Base-by-base conservation (phyloP, 2,113 vertebrate genomes). In the Elachura formosa region DNA sequence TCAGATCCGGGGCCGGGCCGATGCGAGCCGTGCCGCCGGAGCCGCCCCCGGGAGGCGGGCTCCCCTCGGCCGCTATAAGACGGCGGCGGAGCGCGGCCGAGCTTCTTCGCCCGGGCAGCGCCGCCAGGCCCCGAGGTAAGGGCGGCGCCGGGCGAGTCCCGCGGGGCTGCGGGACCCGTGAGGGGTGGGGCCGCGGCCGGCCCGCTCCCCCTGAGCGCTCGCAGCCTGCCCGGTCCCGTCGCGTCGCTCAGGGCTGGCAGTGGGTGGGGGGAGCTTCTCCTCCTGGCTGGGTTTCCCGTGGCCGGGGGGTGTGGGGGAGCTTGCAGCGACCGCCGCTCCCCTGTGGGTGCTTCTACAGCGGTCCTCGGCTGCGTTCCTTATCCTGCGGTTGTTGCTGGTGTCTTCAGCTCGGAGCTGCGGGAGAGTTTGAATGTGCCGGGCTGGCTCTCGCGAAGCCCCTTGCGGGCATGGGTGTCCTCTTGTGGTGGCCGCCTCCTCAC, bases 401-500 rank as follows among this genome's bases (percentile, higher is more conserved):
- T 25, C 25, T 29, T 11, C 10, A 3, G 5, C 46, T 49, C 25
- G 2, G 6, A 41, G 3, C 34, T 10, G 68, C 10, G 13, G 22
- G 14, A 12, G 13, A 38, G 43, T 77, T 81, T 54, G 22, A 75
- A 40, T 4, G 43, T 26, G 31, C 26, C 2, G 6, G 64, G 48
- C 36, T 75, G 6, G 3, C 29, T 6, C 33, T 26, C 12, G 51
- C 41, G 5, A 12, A 89, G 59, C 28, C 10, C 13, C 59, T 6
- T 4, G 68, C 29, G 55, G 61, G 22, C 16, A 0, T 24, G 49
- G 62, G 19, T 58, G 64, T 49, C 36, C 56, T 40, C 43, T n/a
- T 20, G 51, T 0, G 9, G 74, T 19, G 62, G 66, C 15, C 38
- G 2, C 7, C 45, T 40, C 33, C 33, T 28, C 8, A 0, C 0